phyloP scores from a whole-genome alignment of 2,888 invertebrate species.

The Thymelicus sylvestris region DNA sequence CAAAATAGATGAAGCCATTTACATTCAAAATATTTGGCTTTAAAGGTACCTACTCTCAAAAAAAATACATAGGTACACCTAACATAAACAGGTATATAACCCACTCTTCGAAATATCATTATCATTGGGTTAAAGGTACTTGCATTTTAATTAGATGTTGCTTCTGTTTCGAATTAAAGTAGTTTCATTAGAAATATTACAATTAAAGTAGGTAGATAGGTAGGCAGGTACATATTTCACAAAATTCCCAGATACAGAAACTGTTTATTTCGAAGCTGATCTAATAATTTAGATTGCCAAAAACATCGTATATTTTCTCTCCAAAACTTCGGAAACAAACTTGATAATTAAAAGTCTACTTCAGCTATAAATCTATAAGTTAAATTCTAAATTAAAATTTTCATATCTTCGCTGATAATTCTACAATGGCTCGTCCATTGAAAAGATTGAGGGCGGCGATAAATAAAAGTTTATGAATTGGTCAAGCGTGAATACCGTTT shows the following conservation, averaged over 20 bases:
- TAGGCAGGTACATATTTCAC: too few relatives aligned
- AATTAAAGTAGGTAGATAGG: too few relatives aligned
- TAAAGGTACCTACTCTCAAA: too few relatives aligned
- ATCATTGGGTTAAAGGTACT: too few relatives aligned
- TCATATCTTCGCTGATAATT: slow-evolving; percentile 56
- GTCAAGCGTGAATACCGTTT: slow-evolving; percentile 35
- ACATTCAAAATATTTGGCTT: too few relatives aligned
- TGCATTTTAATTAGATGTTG: too few relatives aligned
- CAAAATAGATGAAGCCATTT: too few relatives aligned
- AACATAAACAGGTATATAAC: too few relatives aligned
- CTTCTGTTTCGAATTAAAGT: too few relatives aligned
- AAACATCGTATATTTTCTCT: slow-evolving; percentile 38
- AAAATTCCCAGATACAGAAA: neutral
- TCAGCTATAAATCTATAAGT: slow-evolving; percentile 71
- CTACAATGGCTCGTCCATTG: slow-evolving; percentile 50
- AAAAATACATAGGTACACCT: too few relatives aligned
- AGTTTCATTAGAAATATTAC: too few relatives aligned
- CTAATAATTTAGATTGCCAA: slow-evolving; percentile 21
- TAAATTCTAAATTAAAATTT: slow-evolving; percentile 73
- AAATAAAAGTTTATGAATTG: slow-evolving; percentile 46
- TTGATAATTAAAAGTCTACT: slow-evolving; percentile 68
- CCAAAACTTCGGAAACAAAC: slow-evolving; percentile 47
- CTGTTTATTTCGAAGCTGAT: slow-evolving; percentile 5
- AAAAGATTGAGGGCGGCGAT: slow-evolving; percentile 52
- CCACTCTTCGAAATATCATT: too few relatives aligned